phyloP scores from a whole-genome alignment of 2,113 vertebrate species.

The Pica pica region DNA sequence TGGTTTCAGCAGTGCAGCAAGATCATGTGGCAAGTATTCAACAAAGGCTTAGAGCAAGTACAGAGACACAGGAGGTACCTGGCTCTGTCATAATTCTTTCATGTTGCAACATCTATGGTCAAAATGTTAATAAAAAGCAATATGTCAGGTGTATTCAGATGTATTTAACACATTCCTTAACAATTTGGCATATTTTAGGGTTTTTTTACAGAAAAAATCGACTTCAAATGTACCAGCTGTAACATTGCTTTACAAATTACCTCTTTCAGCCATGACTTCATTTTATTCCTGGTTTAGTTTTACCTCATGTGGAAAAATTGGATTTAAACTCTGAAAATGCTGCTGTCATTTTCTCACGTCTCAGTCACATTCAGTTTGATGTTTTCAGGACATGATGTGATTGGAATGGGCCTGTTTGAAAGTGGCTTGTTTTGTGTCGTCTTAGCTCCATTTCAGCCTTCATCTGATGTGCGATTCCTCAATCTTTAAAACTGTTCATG shows the following conservation, averaged over 20 bases:
- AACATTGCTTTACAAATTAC: background rate
- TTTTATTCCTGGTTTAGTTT: background rate
- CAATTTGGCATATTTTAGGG: accelerated
- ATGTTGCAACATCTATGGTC: background rate
- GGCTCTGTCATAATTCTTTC: background rate
- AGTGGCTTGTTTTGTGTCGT: background rate
- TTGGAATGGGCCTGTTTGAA: background rate
- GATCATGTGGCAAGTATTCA: background rate
- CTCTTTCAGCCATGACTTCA: background rate
- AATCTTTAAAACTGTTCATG: background rate
- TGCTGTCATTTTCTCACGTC: background rate
- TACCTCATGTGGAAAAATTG: background rate
- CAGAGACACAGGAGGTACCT: background rate
- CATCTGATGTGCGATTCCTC: background rate
- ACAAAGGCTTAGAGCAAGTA: background rate
- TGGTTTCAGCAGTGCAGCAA: background rate
- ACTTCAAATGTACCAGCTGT: background rate
- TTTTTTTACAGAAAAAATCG: background rate
- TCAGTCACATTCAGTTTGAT: background rate
- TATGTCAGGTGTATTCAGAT: background rate
- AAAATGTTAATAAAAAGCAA: background rate
- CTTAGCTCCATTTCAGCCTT: background rate
- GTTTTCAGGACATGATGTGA: background rate
- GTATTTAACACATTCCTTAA: background rate
- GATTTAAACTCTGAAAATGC: background rate